Evolutionary conservation across 2,888 invertebrate species (phyloP).

Genomic region (Congeria kusceri): DNA sequence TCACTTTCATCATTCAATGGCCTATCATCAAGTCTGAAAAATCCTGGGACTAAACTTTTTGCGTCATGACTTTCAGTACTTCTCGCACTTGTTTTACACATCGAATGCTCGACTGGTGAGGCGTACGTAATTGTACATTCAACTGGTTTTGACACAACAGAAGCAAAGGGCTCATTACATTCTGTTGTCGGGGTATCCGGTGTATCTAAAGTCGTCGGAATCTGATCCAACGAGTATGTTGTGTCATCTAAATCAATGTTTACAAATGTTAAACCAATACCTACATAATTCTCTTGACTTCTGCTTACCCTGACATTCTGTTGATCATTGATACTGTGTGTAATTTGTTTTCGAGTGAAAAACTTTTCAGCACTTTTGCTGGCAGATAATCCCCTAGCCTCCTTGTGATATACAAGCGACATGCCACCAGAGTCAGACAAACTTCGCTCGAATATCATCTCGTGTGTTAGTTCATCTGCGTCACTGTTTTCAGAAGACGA

Average conservation of each 20-base stretch:
- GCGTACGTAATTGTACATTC: slow-evolving; percentile 6
- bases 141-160: not conserved
- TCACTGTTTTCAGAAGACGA: slow-evolving; percentile 60
- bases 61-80: slow-evolving; percentile 62
- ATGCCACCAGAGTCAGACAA: slow-evolving; percentile 64
- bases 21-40: slow-evolving; percentile 74
- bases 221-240: slow-evolving; percentile 93
- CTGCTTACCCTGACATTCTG: slow-evolving; percentile 94
- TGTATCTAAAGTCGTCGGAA: slow-evolving; percentile 55
- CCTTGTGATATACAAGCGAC: slow-evolving; percentile 56
- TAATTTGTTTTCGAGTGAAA: slow-evolving; percentile 45
- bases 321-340: slow-evolving; percentile 45
- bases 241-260: slow-evolving; percentile 97
- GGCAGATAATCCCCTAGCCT: slow-evolving; percentile 47
- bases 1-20: slow-evolving; percentile 19
- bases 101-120: too few species aligned
- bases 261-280: slow-evolving; percentile 91
- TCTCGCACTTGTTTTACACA: not conserved
- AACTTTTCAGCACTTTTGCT: slow-evolving; percentile 83
- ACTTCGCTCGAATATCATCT: slow-evolving; percentile 61
- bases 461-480: slow-evolving; percentile 51
- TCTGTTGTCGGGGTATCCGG: slow-evolving; percentile 35
- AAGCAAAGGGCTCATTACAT: slow-evolving; percentile 15
- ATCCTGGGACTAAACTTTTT: slow-evolving; percentile 80
- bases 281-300: slow-evolving; percentile 94